Evolutionary conservation across 2,797 vertebrate genomes (phyloP).

Genomic region (Oreochromis mossambicus): DNA sequence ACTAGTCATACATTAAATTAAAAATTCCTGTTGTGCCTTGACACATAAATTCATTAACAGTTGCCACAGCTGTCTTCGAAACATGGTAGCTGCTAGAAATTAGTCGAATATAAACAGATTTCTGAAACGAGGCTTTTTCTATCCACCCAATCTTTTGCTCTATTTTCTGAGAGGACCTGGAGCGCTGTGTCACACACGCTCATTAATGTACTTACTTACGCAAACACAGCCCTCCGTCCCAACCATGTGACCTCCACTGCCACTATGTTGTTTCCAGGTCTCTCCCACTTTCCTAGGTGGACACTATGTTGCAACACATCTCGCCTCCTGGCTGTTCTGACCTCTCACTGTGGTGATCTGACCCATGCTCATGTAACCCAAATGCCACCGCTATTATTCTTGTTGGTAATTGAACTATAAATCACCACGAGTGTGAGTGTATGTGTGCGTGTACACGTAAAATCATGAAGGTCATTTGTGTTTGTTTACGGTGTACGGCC

Average conservation of each 20-base stretch:
- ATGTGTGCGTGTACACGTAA: not conserved
- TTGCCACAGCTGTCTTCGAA: not conserved
- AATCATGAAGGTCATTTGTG: slow-evolving; percentile 43
- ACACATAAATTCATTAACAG: not conserved
- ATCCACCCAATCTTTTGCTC: not conserved
- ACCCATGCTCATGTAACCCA: slow-evolving; percentile 29
- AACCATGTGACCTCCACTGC: slow-evolving; percentile 27
- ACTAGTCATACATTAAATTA: not conserved
- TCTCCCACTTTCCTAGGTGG: not conserved
- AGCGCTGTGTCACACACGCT: not conserved
- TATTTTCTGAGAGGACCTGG: not conserved
- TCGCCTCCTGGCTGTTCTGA: not conserved
- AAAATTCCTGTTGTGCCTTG: not conserved
- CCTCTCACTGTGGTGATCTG: slow-evolving; percentile 26
- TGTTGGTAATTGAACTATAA: slow-evolving; percentile 62
- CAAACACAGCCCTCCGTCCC: not conserved
- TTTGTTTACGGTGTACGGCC: slow-evolving; percentile 47
- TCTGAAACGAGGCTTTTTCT: not conserved
- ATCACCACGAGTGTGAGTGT: not conserved
- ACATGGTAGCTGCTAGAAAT: not conserved
- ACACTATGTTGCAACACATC: not conserved
- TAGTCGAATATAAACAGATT: not conserved
- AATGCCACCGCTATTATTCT: slow-evolving; percentile 50
- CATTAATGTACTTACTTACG: not conserved
- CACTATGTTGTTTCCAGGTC: not conserved